Evolutionary conservation across 2,113 vertebrate genomes (phyloP), one percentile per base, ranked within the genome.

Genomic region (Peromyscus polionotus): DNA sequence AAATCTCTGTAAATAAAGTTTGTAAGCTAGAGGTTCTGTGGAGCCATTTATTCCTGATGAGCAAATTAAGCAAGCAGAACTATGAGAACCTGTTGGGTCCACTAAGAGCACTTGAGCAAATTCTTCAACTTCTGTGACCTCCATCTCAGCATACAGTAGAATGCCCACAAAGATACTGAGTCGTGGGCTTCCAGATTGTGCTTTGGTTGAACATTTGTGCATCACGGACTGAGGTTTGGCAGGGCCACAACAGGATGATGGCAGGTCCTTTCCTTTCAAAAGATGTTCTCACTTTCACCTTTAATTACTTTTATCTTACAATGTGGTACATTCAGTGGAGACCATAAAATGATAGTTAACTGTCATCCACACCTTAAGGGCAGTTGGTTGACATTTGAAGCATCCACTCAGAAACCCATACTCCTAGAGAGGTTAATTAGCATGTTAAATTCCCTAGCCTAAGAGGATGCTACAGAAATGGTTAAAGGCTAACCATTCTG

Each of bases 1-100:
- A 89, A 97, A 88, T 39, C 54, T 59, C 36, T n/a, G 22, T n/a
- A 70, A 57, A 79, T 89, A 79, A 96, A 92, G 65, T 79, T 79
- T 92, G 48, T 61, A 59, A 97, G 54, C 57, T 73, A 61, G 77
- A 75, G 83, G 73, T 90, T 90, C 79, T 90, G 36, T 0, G 72
- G 79, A 84, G 45, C 31, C 57, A 0, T 80, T 93, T 67, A 83
- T 77, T 94, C 63, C 84, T 75, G 57, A 90, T 51, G n/a, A 77
- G 8, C 36, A 79, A 81, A 70, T 80, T 73, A 73, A 31, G 81
- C 36, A 59, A 20, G 17, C 11, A 20, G 45, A 75, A 7, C 57
- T 63, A 19, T 76, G 84, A 79, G 88, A 84, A 70, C 33, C n/a
- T 77, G 5, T 77, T 31, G 17, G 22, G 20, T 92, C 57, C 48